Conservation (phyloP, 2,113 vertebrate genomes). For the Mus spicilegus region DNA sequence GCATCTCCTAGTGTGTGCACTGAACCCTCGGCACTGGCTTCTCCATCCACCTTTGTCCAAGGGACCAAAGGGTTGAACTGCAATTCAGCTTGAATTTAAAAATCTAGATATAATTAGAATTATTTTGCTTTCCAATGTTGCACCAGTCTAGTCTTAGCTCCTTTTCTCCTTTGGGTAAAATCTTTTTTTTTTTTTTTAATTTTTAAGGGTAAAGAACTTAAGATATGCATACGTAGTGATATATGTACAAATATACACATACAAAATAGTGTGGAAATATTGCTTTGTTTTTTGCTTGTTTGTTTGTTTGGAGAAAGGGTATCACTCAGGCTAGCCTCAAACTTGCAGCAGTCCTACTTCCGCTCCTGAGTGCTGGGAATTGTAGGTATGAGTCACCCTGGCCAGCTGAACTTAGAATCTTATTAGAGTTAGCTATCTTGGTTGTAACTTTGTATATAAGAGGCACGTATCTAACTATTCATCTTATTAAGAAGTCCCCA, state of each 20-base stretch:
- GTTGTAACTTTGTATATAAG: neutral
- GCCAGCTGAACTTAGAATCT: neutral
- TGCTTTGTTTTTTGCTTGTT: neutral
- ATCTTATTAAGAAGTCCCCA: neutral
- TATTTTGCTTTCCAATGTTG: neutral
- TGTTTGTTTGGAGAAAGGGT: neutral
- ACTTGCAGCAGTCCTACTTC: neutral
- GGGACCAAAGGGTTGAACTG: neutral
- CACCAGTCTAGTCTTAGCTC: neutral
- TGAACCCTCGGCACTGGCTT: neutral
- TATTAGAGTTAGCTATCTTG: neutral
- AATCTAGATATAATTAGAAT: neutral
- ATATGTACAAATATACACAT: too few relatives aligned
- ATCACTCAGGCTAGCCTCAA: neutral
- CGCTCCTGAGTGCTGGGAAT: neutral
- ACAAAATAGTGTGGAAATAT: neutral
- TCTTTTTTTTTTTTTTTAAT: neutral
- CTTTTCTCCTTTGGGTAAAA: constrained; percentile 8
- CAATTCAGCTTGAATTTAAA: neutral
- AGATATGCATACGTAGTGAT: neutral
- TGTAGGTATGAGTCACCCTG: too few relatives aligned
- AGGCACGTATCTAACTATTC: neutral
- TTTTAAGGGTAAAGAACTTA: neutral
- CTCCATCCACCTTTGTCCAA: neutral
- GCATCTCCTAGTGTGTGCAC: neutral